Evolutionary conservation across 2,113 vertebrate species (phyloP).

Genomic region (Craseonycteris thonglongyai): DNA sequence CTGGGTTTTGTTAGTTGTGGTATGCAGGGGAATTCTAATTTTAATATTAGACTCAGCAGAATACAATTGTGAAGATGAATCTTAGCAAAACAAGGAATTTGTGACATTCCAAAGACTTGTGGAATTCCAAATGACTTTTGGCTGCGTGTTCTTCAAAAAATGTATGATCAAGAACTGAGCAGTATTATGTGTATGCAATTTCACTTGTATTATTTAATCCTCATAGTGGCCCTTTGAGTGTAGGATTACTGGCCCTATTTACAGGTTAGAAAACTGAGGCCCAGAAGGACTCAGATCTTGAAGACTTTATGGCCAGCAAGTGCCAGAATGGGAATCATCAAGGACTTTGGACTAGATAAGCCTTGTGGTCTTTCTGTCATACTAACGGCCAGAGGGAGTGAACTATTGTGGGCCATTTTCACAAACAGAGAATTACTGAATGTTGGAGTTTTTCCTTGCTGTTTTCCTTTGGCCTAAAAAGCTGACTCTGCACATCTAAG

Average conservation of each 20-base stretch:
- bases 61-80: conserved; percentile 3
- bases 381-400: neutral
- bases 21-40: conserved; percentile 33
- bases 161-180: neutral
- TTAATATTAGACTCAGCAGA: conserved; percentile 34
- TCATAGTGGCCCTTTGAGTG: neutral
- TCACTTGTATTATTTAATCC: neutral
- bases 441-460: neutral
- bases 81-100: neutral
- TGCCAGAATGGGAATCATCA: neutral
- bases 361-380: neutral
- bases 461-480: neutral
- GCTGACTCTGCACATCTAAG: neutral
- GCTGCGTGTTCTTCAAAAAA: neutral
- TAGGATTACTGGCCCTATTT: neutral
- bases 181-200: neutral
- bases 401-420: neutral
- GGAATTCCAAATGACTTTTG: conserved; percentile 11
- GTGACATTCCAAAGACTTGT: neutral
- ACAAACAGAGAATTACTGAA: neutral
- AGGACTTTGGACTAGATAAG: neutral
- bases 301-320: neutral
- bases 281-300: neutral
- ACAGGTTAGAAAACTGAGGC: neutral
- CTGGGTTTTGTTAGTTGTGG: conserved; percentile 15